Evolutionary conservation across 2,888 invertebrate species (phyloP).

Genomic region (Pseudococcus longispinus): DNA sequence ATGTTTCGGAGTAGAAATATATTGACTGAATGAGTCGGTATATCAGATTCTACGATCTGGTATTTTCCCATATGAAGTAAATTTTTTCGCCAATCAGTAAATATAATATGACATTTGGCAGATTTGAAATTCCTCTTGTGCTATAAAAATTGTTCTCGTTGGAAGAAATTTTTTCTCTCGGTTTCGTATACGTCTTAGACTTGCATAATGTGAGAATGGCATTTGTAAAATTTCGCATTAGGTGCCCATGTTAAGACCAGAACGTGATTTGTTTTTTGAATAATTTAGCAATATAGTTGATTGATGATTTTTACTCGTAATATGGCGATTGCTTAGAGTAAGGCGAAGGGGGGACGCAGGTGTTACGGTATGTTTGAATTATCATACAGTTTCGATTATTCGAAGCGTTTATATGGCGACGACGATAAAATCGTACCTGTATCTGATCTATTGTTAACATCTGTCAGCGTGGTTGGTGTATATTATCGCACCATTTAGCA

Average conservation of each 20-base stretch:
- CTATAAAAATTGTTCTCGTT: not conserved
- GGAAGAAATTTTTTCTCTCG: not conserved
- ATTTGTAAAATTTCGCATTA: not conserved
- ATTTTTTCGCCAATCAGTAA: not conserved
- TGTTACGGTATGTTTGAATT: conserved; percentile 23
- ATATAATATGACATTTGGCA: not conserved
- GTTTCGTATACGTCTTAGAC: not conserved
- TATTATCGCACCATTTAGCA: not conserved
- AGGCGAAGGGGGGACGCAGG: not conserved
- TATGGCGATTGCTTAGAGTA: not conserved
- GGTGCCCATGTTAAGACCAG: not conserved
- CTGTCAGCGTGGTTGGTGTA: conserved; percentile 24
- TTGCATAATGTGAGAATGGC: not conserved
- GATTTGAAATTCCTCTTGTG: not conserved
- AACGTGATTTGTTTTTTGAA: not conserved
- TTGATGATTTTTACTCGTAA: conserved; percentile 9
- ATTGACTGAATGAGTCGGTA: not conserved
- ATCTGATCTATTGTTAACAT: conserved; percentile 11
- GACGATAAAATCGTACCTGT: conserved; percentile 6
- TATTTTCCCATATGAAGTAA: not conserved
- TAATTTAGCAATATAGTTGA: not conserved
- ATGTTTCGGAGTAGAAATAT: not conserved
- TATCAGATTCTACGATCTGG: not conserved
- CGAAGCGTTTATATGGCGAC: not conserved
- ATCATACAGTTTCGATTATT: conserved; percentile 20